A percentile compares a stretch with the other conserved stretches of the same genome.
These are phyloP conservation scores for Aplocera efformata DNA, from an alignment of 2,888 invertebrate species.

Conservation along the genomic window DNA sequence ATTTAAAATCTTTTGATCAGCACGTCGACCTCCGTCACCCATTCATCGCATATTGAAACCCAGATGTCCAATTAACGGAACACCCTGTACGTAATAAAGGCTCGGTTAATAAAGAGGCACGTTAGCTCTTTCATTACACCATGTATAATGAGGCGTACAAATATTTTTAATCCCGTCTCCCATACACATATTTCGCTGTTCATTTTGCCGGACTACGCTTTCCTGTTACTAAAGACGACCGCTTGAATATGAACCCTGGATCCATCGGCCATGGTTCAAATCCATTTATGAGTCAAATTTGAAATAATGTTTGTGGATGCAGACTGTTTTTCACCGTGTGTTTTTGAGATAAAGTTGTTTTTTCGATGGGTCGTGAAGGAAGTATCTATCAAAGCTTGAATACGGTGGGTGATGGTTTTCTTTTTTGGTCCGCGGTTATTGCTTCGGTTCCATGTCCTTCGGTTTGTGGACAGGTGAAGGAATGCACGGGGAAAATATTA, in stretches of 20 bases:
- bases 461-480: slow-evolving; percentile 58
- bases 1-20: slow-evolving; percentile 54
- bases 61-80: slow-evolving; percentile 64
- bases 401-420: slow-evolving; percentile 50
- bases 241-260: slow-evolving; percentile 36
- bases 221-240: slow-evolving; percentile 44
- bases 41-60: slow-evolving; percentile 56
- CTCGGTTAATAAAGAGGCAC: slow-evolving; percentile 74
- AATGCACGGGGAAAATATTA: slow-evolving; percentile 11
- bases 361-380: slow-evolving; percentile 17
- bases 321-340: slow-evolving; percentile 5
- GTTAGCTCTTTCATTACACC: slow-evolving; percentile 74
- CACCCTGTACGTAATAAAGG: slow-evolving; percentile 47
- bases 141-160: slow-evolving; percentile 78
- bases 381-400: slow-evolving; percentile 43
- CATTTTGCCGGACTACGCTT: slow-evolving; percentile 69
- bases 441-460: slow-evolving; percentile 46
- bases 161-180: slow-evolving; percentile 78
- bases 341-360: slow-evolving; percentile 17
- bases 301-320: not conserved
- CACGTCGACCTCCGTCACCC: slow-evolving; percentile 61
- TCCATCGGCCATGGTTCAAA: slow-evolving; percentile 3
- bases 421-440: slow-evolving; percentile 65
- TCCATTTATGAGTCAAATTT: slow-evolving; percentile 24
- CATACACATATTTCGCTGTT: slow-evolving; percentile 79